Conservation (phyloP, 2,113 vertebrate species). For the Corydoras maculifer region DNA sequence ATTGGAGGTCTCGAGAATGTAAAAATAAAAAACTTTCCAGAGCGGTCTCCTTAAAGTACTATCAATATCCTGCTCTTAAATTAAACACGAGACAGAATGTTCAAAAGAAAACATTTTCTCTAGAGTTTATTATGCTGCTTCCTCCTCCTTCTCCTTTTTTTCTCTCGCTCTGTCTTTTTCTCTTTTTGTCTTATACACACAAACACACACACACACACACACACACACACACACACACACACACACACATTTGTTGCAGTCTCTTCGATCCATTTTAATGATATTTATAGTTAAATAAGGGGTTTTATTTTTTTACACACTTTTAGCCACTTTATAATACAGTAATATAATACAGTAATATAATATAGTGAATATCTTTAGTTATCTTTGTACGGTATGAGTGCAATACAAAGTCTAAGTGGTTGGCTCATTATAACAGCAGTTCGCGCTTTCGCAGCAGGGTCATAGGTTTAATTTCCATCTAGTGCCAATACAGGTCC, state of each 20-base stretch:
- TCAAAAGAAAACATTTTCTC: conserved; percentile 48
- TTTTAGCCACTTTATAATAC: background rate
- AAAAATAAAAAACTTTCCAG: conserved; percentile 43
- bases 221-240: conserved; percentile 27
- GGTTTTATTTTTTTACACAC: background rate
- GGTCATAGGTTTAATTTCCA: too few species aligned
- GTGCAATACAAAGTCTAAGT: too few species aligned
- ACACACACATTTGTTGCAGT: conserved; percentile 3
- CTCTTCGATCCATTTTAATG: conserved; percentile 15
- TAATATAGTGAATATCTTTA: too few species aligned
- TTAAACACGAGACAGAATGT: conserved; percentile 53
- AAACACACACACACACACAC: conserved; percentile 46
- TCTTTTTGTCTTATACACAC: conserved; percentile 34
- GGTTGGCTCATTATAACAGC: too few species aligned
- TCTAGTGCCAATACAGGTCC: too few species aligned
- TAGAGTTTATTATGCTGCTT: conserved; percentile 1
- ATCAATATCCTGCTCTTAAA: conserved; percentile 60
- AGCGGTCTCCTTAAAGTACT: conserved; percentile 57
- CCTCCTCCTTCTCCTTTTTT: too few species aligned
- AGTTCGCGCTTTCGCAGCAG: too few species aligned
- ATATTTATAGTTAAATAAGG: conserved; percentile 8
- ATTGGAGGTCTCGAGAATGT: conserved; percentile 58
- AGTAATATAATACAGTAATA: too few species aligned
- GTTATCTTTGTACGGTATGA: too few species aligned
- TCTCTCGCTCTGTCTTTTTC: conserved; percentile 1